Percentiles rank a stretch among this genome's conserved stretches.
Conservation (phyloP, 2,113 vertebrate species). For the Caranx ignobilis region DNA sequence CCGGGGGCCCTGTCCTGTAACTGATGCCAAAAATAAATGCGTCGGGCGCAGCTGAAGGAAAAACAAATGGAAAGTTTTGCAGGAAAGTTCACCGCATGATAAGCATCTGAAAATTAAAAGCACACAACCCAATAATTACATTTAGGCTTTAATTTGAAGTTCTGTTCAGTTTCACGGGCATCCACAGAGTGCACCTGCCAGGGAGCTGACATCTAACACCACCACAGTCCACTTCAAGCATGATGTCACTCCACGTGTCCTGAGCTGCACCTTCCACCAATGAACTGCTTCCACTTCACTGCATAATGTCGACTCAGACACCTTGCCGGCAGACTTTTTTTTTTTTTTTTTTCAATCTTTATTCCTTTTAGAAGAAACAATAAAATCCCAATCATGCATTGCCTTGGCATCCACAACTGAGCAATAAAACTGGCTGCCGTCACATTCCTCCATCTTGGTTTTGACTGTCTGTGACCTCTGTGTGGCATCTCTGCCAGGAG, state of each 20-base stretch:
- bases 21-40: conserved; percentile 59
- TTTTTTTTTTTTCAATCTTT: not conserved
- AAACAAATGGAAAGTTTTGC: conserved; percentile 50
- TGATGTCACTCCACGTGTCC: conserved; percentile 13
- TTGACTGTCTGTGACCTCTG: conserved; percentile 42
- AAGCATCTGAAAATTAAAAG: conserved; percentile 55
- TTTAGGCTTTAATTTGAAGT: conserved; percentile 56
- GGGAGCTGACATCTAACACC: conserved; percentile 15
- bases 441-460: conserved; percentile 55
- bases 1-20: conserved; percentile 13
- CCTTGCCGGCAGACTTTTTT: not conserved
- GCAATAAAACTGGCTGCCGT: conserved; percentile 28
- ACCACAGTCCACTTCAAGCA: conserved; percentile 19
- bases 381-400: conserved; percentile 32
- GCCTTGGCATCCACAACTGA: not conserved
- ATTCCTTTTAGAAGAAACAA: conserved; percentile 2
- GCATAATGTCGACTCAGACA: not conserved
- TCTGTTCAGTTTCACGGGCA: conserved; percentile 44
- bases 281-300: not conserved
- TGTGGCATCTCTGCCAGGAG: conserved; percentile 17
- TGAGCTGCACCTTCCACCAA: conserved; percentile 31
- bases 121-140: conserved; percentile 62
- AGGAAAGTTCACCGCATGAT: conserved; percentile 42
- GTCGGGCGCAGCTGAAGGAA: conserved; percentile 25
- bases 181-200: conserved; percentile 45